Evolutionary conservation across 2,113 vertebrate genomes (phyloP).

Genomic region (Haemorhous mexicanus): DNA sequence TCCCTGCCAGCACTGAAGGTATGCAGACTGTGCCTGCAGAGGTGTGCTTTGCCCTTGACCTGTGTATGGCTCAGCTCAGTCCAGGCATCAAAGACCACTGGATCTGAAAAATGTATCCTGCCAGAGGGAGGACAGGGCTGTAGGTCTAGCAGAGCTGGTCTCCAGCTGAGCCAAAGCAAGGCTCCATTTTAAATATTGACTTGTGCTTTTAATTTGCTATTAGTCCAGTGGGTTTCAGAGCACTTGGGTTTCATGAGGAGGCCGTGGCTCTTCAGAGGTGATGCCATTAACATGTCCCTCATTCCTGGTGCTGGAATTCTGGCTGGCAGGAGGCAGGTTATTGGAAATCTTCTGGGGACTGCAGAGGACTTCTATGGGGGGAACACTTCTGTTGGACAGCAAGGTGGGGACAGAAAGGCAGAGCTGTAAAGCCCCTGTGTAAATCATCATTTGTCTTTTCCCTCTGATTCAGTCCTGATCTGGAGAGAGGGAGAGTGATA

Average conservation of each 20-base stretch:
- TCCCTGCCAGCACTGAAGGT: background rate
- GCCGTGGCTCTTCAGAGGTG: background rate
- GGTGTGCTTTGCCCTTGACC: background rate
- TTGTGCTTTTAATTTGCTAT: background rate
- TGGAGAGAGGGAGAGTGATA: conserved; percentile 23
- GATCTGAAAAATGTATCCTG: background rate
- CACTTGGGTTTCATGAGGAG: background rate
- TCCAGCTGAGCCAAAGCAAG: background rate
- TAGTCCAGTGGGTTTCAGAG: background rate
- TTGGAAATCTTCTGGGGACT: background rate
- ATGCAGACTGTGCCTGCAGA: background rate
- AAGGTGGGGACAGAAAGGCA: background rate
- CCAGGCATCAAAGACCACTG: background rate
- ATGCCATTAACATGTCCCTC: background rate
- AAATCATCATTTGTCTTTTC: conserved; percentile 22
- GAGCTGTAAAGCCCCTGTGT: background rate
- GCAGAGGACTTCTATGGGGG: background rate
- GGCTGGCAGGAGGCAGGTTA: background rate
- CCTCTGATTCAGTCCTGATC: conserved; percentile 38
- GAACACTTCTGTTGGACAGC: background rate
- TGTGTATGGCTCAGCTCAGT: background rate
- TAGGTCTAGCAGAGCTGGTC: background rate
- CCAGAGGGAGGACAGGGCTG: background rate
- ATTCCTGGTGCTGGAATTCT: background rate
- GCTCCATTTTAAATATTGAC: background rate